phyloP scores from a whole-genome alignment of 1,140 invertebrate species.

The Trachymyrmex septentrionalis region DNA sequence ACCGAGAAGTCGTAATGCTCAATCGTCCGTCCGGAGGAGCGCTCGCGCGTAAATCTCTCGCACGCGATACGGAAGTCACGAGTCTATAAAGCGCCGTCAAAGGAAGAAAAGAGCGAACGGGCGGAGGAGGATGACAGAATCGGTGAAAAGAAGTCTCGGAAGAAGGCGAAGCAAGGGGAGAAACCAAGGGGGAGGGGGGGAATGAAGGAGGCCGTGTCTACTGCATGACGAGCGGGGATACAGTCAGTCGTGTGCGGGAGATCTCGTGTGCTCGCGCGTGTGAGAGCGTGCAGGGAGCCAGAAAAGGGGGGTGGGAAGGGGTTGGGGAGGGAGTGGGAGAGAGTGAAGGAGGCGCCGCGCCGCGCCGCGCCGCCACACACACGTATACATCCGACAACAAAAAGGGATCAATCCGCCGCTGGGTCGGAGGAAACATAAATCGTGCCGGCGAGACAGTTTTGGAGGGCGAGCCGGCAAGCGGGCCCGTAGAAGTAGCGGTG shows the following conservation, averaged over 20 bases:
- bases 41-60: constrained; percentile 58
- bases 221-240: constrained; percentile 48
- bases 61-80: constrained; percentile 61
- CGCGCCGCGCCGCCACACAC: constrained; percentile 32
- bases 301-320: constrained; percentile 4
- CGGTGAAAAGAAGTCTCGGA: constrained; percentile 61
- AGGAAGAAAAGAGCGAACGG: constrained; percentile 39
- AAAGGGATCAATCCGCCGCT: constrained; percentile 85
- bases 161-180: constrained; percentile 25
- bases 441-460: constrained; percentile 83
- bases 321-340: background rate
- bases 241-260: constrained; percentile 64
- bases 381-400: constrained; percentile 78
- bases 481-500: constrained; percentile 78
- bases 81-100: constrained; percentile 60
- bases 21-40: constrained; percentile 51
- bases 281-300: constrained; percentile 61
- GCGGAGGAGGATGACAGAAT: constrained; percentile 32
- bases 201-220: constrained; percentile 56
- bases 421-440: constrained; percentile 85
- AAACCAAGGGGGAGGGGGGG: too few relatives aligned
- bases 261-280: constrained; percentile 47
- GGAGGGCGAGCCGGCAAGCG: constrained; percentile 80
- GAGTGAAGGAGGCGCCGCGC: constrained; percentile 23
- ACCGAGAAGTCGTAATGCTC: constrained; percentile 59